A percentile compares a stretch with the other conserved stretches of the same genome.
These are phyloP conservation scores for Cyanistes caeruleus DNA, from an alignment of 2,113 vertebrate species.

Conservation along the genomic window DNA sequence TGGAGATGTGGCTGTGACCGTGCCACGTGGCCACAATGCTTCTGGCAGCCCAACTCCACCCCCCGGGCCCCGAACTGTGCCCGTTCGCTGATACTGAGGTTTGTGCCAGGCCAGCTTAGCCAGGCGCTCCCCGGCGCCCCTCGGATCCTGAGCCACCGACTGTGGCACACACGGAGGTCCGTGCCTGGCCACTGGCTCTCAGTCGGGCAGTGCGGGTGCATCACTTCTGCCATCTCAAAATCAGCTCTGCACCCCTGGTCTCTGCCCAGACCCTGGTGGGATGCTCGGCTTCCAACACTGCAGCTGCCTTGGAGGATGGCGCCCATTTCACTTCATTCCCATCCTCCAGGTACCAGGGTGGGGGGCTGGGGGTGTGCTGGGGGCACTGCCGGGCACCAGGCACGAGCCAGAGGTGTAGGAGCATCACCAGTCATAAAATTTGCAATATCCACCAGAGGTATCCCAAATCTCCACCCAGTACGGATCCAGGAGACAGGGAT, in stretches of 20 bases:
- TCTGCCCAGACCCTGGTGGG: rapidly evolving
- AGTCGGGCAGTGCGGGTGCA: rapidly evolving
- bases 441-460: not conserved
- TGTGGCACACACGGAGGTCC: rapidly evolving
- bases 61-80: rapidly evolving
- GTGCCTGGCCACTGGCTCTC: rapidly evolving
- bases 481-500: not conserved
- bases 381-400: not conserved
- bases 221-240: not conserved
- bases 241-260: not conserved
- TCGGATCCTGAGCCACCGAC: rapidly evolving
- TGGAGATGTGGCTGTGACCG: rapidly evolving
- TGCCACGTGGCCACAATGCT: not conserved
- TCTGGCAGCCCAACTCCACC: not conserved
- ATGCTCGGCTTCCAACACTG: rapidly evolving
- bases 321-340: not conserved
- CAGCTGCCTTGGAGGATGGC: rapidly evolving
- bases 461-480: not conserved
- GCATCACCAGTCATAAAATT: not conserved
- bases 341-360: not conserved
- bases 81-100: rapidly evolving
- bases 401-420: not conserved
- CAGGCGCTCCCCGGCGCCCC: rapidly evolving
- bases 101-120: not conserved
- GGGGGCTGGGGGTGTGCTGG: not conserved